phyloP scores from a whole-genome alignment of 35 echinoderm and acorn worm species.

The Anneissia japonica region DNA sequence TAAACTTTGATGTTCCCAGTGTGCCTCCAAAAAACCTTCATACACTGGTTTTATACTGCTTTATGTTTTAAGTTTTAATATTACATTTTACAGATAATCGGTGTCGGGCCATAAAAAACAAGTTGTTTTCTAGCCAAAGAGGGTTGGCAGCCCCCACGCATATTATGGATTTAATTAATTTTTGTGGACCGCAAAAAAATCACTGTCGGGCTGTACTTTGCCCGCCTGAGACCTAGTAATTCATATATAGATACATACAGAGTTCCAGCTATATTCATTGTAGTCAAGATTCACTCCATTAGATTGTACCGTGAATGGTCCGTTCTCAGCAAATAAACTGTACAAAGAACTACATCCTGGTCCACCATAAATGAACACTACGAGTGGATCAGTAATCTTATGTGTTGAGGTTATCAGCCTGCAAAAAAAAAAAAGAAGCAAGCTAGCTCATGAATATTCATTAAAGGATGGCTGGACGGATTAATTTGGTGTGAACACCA shows the following conservation, averaged over 20 bases:
- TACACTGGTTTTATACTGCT: no score
- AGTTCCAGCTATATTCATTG: conserved; percentile 81
- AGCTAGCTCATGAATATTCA: background rate
- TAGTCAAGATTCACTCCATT: conserved; percentile 56
- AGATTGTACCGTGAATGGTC: conserved; percentile 49
- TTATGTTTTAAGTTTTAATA: no score
- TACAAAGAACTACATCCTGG: conserved; percentile 84
- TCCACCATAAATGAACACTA: conserved; percentile 74
- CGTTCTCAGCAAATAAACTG: conserved; percentile 62
- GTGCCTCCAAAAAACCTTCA: no score
- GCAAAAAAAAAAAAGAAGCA: background rate
- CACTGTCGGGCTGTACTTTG: no score
- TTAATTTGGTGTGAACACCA: background rate
- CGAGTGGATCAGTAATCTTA: conserved; percentile 55
- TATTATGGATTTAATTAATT: no score
- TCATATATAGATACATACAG: conserved; percentile 33
- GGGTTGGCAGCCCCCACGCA: no score
- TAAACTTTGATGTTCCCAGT: no score
- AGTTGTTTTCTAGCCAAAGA: no score
- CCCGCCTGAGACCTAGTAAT: no score
- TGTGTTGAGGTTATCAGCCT: conserved; percentile 71
- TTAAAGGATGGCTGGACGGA: background rate
- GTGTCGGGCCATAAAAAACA: no score
- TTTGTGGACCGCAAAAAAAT: no score
- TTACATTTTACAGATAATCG: no score